Percentiles rank a stretch among this genome's conserved stretches.
Conservation (phyloP, 2,888 invertebrate genomes). For the Andrena marginata region DNA sequence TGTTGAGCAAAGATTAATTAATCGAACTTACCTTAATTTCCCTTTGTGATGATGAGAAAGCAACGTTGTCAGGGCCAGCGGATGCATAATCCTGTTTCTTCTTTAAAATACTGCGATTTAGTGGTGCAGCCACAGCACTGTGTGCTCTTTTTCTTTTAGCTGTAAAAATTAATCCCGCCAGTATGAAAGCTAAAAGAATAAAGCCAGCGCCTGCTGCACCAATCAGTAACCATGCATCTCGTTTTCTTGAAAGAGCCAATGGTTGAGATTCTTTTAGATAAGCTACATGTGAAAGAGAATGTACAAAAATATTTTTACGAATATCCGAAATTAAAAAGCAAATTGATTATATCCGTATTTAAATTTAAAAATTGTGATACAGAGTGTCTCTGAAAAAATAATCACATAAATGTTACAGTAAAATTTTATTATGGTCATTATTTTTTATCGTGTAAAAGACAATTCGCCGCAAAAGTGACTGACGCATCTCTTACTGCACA, state of each 20-base stretch:
- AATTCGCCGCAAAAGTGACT: too few relatives aligned
- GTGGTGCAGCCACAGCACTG: slow-evolving; percentile 79
- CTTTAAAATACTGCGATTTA: slow-evolving; percentile 76
- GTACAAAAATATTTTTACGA: background rate
- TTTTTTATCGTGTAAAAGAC: too few relatives aligned
- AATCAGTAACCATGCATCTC: slow-evolving; percentile 89
- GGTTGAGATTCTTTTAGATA: slow-evolving; percentile 89
- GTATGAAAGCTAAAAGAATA: slow-evolving; percentile 86
- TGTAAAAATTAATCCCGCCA: slow-evolving; percentile 74
- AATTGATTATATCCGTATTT: background rate
- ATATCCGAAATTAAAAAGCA: background rate
- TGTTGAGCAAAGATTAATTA: background rate
- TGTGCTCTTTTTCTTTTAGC: slow-evolving; percentile 81
- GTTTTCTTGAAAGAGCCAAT: slow-evolving; percentile 86
- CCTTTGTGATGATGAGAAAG: slow-evolving; percentile 80
- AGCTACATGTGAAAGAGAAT: slow-evolving; percentile 85
- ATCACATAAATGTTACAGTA: too few relatives aligned
- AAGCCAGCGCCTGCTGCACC: slow-evolving; percentile 88
- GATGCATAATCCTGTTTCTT: slow-evolving; percentile 77
- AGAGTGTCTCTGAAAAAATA: too few relatives aligned
- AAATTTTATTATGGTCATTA: too few relatives aligned
- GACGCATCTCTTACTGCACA: too few relatives aligned
- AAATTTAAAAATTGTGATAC: background rate
- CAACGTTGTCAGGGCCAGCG: slow-evolving; percentile 79
- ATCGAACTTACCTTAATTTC: slow-evolving; percentile 76